Conservation (phyloP, 2,113 vertebrate genomes). For the Dromas ardeola region DNA sequence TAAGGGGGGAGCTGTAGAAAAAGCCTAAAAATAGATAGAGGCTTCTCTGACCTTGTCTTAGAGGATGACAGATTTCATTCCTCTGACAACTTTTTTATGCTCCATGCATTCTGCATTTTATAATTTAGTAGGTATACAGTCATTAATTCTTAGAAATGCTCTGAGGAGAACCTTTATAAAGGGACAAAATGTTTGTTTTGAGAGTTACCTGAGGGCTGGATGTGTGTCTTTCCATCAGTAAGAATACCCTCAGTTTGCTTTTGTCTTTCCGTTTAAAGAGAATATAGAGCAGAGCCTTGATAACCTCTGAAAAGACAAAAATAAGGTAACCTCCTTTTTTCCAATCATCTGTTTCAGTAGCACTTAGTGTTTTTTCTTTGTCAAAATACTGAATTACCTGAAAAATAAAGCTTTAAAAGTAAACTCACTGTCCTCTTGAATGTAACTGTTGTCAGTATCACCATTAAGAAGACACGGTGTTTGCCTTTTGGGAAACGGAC, state of each 20-base stretch:
- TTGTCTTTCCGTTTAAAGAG: not conserved
- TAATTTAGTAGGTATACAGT: not conserved
- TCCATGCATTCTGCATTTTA: not conserved
- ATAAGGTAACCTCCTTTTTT: not conserved
- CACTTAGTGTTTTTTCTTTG: not conserved
- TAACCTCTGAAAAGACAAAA: not conserved
- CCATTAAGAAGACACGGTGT: not conserved
- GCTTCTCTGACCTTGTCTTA: not conserved
- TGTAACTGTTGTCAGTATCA: not conserved
- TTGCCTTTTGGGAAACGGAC: not conserved
- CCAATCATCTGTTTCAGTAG: not conserved
- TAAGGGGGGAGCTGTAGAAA: not conserved
- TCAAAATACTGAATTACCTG: not conserved
- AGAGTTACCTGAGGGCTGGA: not conserved
- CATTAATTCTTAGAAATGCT: not conserved
- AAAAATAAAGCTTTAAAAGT: not conserved
- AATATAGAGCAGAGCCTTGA: not conserved
- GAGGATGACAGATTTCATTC: not conserved
- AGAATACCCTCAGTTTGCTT: not conserved
- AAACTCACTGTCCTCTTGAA: not conserved
- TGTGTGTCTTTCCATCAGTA: not conserved
- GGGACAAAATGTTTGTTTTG: not conserved
- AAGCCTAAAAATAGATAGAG: not conserved
- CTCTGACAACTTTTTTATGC: not conserved
- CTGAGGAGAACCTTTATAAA: not conserved